Conservation (phyloP, 2,888 invertebrate genomes). For the Hipparchia semele region DNA sequence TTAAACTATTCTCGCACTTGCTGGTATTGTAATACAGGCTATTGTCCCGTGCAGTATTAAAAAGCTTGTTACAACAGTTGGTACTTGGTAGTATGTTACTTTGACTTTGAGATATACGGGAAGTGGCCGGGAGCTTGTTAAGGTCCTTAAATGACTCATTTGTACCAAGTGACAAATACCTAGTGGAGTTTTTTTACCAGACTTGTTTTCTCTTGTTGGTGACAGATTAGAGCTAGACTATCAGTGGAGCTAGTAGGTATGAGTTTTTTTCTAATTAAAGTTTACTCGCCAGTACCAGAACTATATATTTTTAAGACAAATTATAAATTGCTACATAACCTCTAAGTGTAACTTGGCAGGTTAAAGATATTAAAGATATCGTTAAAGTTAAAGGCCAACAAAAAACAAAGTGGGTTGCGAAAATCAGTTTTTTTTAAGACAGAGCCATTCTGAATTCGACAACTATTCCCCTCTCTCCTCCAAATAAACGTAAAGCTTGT, state of each 20-base stretch:
- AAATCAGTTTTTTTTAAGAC: too few relatives aligned
- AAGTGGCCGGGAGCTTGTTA: slow-evolving; percentile 27
- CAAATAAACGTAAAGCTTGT: too few relatives aligned
- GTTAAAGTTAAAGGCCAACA: too few relatives aligned
- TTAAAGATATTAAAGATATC: too few relatives aligned
- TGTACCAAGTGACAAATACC: slow-evolving; percentile 20
- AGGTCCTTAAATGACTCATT: slow-evolving; percentile 25
- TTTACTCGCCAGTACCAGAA: too few relatives aligned
- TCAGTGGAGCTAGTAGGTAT: background rate
- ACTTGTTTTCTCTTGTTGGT: background rate
- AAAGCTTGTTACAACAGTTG: background rate
- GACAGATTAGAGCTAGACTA: background rate
- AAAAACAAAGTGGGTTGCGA: too few relatives aligned
- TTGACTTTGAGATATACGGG: slow-evolving; percentile 30
- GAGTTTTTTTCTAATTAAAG: too few relatives aligned
- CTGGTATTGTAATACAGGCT: background rate
- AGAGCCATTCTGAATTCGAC: too few relatives aligned
- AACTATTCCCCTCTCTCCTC: too few relatives aligned
- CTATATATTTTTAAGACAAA: too few relatives aligned
- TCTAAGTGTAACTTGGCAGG: too few relatives aligned
- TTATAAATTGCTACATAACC: too few relatives aligned
- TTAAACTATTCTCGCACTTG: slow-evolving; percentile 16
- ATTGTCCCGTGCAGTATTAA: slow-evolving; percentile 11
- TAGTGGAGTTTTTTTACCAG: slow-evolving; percentile 3
- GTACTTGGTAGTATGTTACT: slow-evolving; percentile 24